Conservation (phyloP, 1,140 invertebrate genomes). For the Hyposmocoma kahamanoa region DNA sequence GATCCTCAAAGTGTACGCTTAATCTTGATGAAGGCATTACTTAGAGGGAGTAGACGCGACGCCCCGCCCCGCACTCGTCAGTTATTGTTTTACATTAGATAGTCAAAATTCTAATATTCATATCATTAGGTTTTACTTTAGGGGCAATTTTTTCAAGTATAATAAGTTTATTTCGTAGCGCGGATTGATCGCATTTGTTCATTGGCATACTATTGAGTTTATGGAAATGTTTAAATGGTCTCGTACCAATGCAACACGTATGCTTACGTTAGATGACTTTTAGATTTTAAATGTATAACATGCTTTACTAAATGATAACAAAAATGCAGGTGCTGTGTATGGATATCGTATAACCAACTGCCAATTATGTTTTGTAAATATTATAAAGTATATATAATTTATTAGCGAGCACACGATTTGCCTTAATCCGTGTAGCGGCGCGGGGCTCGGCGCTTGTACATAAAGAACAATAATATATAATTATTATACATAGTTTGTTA, state of each 20-base stretch:
- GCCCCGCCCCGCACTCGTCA: conserved; percentile 21
- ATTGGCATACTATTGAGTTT: conserved; percentile 54
- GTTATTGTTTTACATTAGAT: conserved; percentile 60
- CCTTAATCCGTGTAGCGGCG: conserved; percentile 35
- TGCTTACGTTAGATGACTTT: conserved; percentile 39
- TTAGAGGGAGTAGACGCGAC: conserved; percentile 17
- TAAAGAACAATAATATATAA: conserved; percentile 63
- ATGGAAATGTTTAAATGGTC: conserved; percentile 31
- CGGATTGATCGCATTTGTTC: conserved; percentile 47
- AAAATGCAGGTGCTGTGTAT: conserved; percentile 54
- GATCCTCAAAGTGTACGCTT: conserved; percentile 38
- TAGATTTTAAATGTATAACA: conserved; percentile 40
- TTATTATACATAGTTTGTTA: conserved; percentile 60
- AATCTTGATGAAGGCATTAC: conserved; percentile 33
- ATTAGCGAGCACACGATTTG: conserved; percentile 44
- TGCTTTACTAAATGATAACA: conserved; percentile 51
- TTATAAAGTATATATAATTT: conserved; percentile 48
- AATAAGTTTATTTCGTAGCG: conserved; percentile 42
- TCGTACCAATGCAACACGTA: conserved; percentile 28
- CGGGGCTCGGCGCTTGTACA: conserved; percentile 54
- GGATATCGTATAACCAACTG: conserved; percentile 45
- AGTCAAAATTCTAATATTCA: conserved; percentile 70
- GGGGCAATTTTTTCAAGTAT: conserved; percentile 49
- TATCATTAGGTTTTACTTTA: conserved; percentile 72
- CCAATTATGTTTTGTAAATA: conserved; percentile 66